Conservation (phyloP, 2,113 vertebrate genomes). For the Microcebus lehilahytsara region DNA sequence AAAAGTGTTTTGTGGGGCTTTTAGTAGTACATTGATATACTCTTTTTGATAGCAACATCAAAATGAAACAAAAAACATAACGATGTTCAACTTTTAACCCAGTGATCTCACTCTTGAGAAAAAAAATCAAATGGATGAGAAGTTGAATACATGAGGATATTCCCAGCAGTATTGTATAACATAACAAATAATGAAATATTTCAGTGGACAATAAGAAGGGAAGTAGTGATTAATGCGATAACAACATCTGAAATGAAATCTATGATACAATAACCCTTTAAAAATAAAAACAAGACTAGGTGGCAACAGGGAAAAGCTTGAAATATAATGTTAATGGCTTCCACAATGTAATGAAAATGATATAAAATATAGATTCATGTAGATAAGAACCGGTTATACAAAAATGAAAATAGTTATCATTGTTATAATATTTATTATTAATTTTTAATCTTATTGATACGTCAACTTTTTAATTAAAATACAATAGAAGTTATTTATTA, state of each 20-base stretch:
- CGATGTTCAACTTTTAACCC: background rate
- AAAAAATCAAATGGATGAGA: background rate
- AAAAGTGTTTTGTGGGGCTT: background rate
- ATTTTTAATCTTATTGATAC: background rate
- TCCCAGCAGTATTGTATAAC: background rate
- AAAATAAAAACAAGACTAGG: slow-evolving; percentile 47
- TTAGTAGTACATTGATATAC: background rate
- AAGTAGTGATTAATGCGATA: background rate
- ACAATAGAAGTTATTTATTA: background rate
- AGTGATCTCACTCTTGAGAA: background rate
- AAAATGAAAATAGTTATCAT: slow-evolving; percentile 28
- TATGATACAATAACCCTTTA: background rate
- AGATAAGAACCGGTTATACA: background rate
- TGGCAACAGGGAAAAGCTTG: slow-evolving; percentile 16
- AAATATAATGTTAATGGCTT: background rate
- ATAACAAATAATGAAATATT: background rate
- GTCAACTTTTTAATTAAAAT: slow-evolving; percentile 20
- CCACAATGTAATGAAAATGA: slow-evolving; percentile 24
- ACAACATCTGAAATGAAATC: slow-evolving; percentile 29
- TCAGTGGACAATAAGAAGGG: background rate
- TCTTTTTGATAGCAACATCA: background rate
- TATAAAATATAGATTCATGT: background rate
- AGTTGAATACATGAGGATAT: background rate
- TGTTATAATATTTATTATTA: slow-evolving; percentile 43
- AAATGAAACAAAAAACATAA: slow-evolving; percentile 40